Evolutionary conservation across 2,797 vertebrate genomes (phyloP).

Genomic region (Muraenolepis orangiensis): DNA sequence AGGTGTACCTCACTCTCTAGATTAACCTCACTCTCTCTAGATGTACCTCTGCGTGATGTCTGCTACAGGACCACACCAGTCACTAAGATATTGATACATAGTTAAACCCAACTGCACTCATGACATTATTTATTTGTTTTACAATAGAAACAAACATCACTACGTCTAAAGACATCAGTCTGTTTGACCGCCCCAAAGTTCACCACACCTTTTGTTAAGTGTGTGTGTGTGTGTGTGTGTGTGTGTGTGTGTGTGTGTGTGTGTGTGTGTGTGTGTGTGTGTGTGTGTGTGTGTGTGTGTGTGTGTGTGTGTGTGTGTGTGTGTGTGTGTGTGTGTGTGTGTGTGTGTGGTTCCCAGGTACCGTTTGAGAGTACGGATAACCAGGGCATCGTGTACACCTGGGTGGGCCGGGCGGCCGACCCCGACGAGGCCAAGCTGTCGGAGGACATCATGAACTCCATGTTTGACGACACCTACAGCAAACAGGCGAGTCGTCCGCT

Average conservation of each 20-base stretch:
- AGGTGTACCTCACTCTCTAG: background rate
- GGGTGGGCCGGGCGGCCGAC: conserved; percentile 94
- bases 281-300: too few relatives aligned
- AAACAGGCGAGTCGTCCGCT: conserved; percentile 88
- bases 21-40: too few relatives aligned
- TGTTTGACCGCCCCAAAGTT: too few relatives aligned
- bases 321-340: too few relatives aligned
- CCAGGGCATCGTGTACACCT: conserved; percentile 96
- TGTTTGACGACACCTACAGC: conserved; percentile 97
- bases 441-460: conserved; percentile 95
- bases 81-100: background rate
- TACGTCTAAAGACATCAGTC: too few relatives aligned
- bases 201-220: too few relatives aligned
- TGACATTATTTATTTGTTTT: too few relatives aligned
- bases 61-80: background rate
- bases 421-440: conserved; percentile 95
- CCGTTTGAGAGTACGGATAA: conserved; percentile 98
- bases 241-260: too few relatives aligned
- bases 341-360: conserved; percentile 83
- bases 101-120: background rate
- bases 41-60: too few relatives aligned
- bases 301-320: too few relatives aligned
- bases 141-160: background rate
- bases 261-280: background rate
- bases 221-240: too few relatives aligned